Conservation (phyloP, 2,113 vertebrate genomes). For the Mormoops blainvillei region DNA sequence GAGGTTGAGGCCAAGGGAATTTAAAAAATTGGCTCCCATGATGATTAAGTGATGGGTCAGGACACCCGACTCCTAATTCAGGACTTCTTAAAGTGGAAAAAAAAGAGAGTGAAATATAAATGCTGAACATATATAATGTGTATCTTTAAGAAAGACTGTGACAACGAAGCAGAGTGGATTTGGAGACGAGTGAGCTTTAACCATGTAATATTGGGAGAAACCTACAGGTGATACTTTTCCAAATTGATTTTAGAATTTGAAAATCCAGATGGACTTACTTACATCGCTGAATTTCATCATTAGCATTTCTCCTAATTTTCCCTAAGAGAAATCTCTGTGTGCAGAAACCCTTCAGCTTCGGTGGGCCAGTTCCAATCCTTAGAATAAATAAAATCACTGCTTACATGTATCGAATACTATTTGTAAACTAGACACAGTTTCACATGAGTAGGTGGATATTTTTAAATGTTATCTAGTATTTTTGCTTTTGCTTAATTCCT, state of each 20-base stretch:
- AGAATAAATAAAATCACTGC: neutral
- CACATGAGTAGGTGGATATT: neutral
- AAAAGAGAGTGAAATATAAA: neutral
- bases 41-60: neutral
- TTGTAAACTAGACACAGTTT: neutral
- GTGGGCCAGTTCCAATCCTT: slow-evolving; percentile 25
- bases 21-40: neutral
- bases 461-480: neutral
- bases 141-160: neutral
- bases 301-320: neutral
- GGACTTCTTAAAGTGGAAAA: neutral
- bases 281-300: slow-evolving; percentile 6
- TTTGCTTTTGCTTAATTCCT: neutral
- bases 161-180: neutral
- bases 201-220: neutral
- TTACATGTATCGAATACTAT: neutral
- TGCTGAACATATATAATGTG: neutral
- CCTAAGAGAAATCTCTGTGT: slow-evolving; percentile 56
- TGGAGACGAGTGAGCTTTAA: neutral
- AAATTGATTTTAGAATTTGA: slow-evolving; percentile 59
- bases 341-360: slow-evolving; percentile 36
- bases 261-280: slow-evolving; percentile 38
- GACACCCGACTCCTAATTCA: neutral
- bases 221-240: slow-evolving; percentile 15
- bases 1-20: neutral